Evolutionary conservation across 2,113 vertebrate species (phyloP).

Genomic region (Bubo bubo): DNA sequence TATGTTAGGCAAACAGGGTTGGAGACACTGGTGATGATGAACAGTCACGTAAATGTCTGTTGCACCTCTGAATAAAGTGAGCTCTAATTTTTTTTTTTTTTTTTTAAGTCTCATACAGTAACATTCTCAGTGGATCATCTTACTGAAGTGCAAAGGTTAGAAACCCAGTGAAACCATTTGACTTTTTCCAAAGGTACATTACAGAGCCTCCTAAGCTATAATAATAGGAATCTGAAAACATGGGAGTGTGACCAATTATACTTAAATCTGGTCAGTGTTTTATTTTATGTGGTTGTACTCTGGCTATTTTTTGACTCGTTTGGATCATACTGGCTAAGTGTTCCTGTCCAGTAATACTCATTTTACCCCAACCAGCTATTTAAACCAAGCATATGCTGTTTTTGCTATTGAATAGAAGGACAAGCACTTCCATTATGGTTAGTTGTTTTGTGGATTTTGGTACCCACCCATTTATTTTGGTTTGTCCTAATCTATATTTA

Average conservation of each 20-base stretch:
- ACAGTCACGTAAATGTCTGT: not conserved
- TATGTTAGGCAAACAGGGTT: not conserved
- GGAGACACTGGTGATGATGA: not conserved
- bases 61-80: not conserved
- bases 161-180: not conserved
- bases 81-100: not conserved
- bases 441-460: slow-evolving; percentile 82
- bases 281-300: slow-evolving; percentile 78
- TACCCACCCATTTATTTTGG: slow-evolving; percentile 90
- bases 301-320: slow-evolving; percentile 87
- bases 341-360: slow-evolving; percentile 74
- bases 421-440: slow-evolving; percentile 86
- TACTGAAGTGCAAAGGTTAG: slow-evolving; percentile 37
- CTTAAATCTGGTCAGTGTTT: slow-evolving; percentile 72
- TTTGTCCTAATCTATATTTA: slow-evolving; percentile 92
- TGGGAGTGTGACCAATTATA: slow-evolving; percentile 73
- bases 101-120: not conserved
- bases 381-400: slow-evolving; percentile 82
- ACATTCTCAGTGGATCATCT: slow-evolving; percentile 3
- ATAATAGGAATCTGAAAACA: slow-evolving; percentile 58
- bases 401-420: slow-evolving; percentile 80
- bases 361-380: slow-evolving; percentile 81
- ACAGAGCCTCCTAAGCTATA: slow-evolving; percentile 37
- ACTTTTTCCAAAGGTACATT: slow-evolving; percentile 46
- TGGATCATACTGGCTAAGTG: slow-evolving; percentile 73